phyloP scores from a whole-genome alignment of 1,140 invertebrate species.

The Bombus polaris region DNA sequence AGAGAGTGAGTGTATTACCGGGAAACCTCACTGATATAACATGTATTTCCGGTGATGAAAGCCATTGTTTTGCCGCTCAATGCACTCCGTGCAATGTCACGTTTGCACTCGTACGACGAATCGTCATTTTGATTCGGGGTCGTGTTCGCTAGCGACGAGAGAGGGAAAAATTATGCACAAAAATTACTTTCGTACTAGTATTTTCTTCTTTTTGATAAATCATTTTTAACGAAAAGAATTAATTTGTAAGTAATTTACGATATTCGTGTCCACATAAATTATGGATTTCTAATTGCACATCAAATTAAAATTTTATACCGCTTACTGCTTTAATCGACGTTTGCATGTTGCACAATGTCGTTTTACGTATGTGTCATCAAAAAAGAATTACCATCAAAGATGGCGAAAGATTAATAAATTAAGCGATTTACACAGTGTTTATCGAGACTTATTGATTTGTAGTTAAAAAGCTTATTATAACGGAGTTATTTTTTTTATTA shows the following conservation, averaged over 20 bases:
- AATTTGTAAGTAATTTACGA: background rate
- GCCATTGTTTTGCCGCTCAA: conserved; percentile 33
- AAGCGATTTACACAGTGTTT: too few relatives aligned
- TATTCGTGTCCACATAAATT: background rate
- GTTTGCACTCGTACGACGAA: background rate
- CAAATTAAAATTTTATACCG: background rate
- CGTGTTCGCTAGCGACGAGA: too few relatives aligned
- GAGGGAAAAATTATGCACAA: background rate
- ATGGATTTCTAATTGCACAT: background rate
- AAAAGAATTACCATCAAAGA: background rate
- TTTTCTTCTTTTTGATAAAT: background rate
- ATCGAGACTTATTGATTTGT: too few relatives aligned
- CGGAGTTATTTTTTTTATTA: background rate
- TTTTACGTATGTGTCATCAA: background rate
- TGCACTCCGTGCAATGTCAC: background rate
- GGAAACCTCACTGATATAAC: conserved; percentile 33
- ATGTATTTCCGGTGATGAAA: conserved; percentile 32
- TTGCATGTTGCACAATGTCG: background rate
- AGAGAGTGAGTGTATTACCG: conserved; percentile 20
- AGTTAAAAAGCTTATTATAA: background rate
- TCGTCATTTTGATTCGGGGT: background rate
- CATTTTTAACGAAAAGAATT: background rate
- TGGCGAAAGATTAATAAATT: background rate
- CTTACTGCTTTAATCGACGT: background rate
- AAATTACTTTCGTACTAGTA: background rate